Base-by-base conservation (phyloP, 2,797 vertebrate species). In the Odontamblyopus rebecca region DNA sequence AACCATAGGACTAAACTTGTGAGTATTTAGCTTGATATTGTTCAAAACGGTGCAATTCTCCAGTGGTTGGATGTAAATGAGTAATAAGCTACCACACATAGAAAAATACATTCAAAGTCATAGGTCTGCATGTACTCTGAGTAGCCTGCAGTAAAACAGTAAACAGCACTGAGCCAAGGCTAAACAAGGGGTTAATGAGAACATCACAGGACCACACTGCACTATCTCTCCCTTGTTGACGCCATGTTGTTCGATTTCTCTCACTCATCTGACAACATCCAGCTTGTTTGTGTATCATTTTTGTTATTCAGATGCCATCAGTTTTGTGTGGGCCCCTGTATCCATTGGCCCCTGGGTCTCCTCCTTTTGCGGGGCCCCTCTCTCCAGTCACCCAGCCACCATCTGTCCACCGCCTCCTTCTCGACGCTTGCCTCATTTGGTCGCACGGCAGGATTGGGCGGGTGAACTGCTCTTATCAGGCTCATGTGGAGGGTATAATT, bases 401-500 rank as follows among this genome's bases (percentile, higher is more conserved):
- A 93, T 93, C 92, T 93, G 91, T 93, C 88, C 86, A 71, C 79
- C 32, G 82, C 86, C 83, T 86, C 83, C 79, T 79, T 89, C 85
- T 90, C 88, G 70, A 66, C 76, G 88, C 86, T 88, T 72, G 80
- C 82, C 86, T 92, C 91, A 94, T 94, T 94, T 94, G 86, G 88
- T 82, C 73, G 88, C 93, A 79, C 93, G 90, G 93, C 94, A 91
- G 93, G 93, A 92, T 86, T 78, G 81, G 80, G 82, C 83, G 79
- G 85, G 81, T 76, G 79, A 89, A 84, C 79, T 84, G 83, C 78
- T 87, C 88, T 89, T 93, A 88, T 87, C 86, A 84, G 84, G 86
- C 85, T 81, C 89, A 92, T 91, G 91, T 68, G 80, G 91, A 91
- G 90, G 89, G 77, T 79, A 73, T 93, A 93, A 94, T 94, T 93